Percentiles rank a stretch among this genome's conserved stretches.
Conservation (phyloP, 1,140 invertebrate genomes). For the Eriosoma lanigerum region DNA sequence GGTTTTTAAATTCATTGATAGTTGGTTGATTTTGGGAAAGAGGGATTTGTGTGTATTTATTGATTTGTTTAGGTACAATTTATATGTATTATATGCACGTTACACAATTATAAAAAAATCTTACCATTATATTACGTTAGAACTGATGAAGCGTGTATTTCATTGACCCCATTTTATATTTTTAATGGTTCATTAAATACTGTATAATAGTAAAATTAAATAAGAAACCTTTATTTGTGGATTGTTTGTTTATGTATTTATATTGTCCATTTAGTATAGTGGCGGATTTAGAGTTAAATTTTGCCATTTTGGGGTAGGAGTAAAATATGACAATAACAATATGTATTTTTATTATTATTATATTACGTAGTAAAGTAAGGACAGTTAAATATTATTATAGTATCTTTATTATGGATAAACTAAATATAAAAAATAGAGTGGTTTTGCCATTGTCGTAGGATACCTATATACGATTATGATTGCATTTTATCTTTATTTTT, state of each 20-base stretch:
- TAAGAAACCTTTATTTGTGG: not conserved
- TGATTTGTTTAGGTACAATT: not conserved
- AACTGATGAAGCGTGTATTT: conserved; percentile 46
- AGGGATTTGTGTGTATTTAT: conserved; percentile 14
- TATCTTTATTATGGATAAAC: too few species aligned
- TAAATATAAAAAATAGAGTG: too few species aligned
- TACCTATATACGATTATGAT: too few species aligned
- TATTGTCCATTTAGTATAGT: too few species aligned
- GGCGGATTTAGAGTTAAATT: too few species aligned
- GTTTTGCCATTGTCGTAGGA: too few species aligned
- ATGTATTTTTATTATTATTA: too few species aligned
- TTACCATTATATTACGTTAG: conserved; percentile 42
- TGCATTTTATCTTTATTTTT: not conserved
- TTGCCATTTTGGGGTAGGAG: too few species aligned
- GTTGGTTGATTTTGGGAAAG: not conserved
- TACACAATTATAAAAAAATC: conserved; percentile 46
- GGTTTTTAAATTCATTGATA: conserved; percentile 9
- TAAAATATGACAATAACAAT: too few species aligned
- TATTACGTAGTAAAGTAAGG: too few species aligned
- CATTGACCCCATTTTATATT: conserved; percentile 45
- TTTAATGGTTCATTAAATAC: conserved; percentile 41
- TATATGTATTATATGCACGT: not conserved
- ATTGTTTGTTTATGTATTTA: too few species aligned
- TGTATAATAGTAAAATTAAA: conserved; percentile 25
- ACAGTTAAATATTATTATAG: too few species aligned